Evolutionary conservation across 2,888 invertebrate species (phyloP), one percentile per base, ranked within the genome.

Genomic region (Trachelus tabidus): DNA sequence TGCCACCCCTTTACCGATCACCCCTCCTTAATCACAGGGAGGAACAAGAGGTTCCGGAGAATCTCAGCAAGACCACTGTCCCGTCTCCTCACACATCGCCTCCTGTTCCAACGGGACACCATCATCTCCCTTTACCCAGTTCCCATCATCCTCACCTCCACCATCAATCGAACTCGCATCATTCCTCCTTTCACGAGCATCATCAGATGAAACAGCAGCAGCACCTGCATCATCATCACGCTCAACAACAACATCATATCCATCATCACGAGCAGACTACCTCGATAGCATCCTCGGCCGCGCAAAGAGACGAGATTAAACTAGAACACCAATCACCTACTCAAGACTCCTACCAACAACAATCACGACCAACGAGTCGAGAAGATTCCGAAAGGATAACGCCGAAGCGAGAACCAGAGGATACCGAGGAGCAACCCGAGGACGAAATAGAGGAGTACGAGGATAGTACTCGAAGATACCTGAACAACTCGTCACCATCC

Each of bases 11-110:
- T 87, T 95, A 95, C 85, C 95, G 95, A 84, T 94, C 95, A 90
- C 94, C 95, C 80, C 90, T 95, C 85, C 93, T 94, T 86, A 88
- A 86, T 83, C 89, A 88, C 77, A 93, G 95, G 85, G 95, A 95
- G 90, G 95, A 96, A 92, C 96, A 96, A 92, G 96, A 96, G 80
- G 93, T 93, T 85, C 96, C 96, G 84, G 96, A 95, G 91, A 95
- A 96, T 92, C 93, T 96, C 90, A 95, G 95, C 91, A 96, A 96
- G 92, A 82, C 86, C 75, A 82, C 85, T 79, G 85, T 89, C 78
- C 88, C 92, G 33, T 56, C 56, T 56, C 56, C 56, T 56, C 56
- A 56, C 23, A 87, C 89, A 56, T 90, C 90, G 75, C 90, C 90
- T 75, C 88, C 87, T 73, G 85, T 82, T 73, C 88, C 90, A 75